These are phyloP conservation scores for Plusia festucae DNA, from an alignment of 2,888 invertebrate genomes.

Conservation along the genomic window DNA sequence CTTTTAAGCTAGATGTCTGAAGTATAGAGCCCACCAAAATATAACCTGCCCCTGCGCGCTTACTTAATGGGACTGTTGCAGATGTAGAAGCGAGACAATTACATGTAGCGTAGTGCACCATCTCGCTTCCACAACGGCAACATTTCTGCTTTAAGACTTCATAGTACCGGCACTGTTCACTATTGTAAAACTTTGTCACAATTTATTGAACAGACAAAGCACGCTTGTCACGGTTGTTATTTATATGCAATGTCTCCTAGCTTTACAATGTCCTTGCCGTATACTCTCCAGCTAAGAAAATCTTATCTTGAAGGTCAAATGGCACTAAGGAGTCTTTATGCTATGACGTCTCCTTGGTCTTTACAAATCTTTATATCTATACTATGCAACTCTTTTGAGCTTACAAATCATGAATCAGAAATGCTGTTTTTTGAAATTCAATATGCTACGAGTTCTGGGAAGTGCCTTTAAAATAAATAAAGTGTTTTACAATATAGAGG, in stretches of 20 bases:
- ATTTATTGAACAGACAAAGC: not conserved
- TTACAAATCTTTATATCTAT: not conserved
- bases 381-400: not conserved
- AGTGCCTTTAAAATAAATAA: too few species aligned
- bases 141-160: too few species aligned
- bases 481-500: too few species aligned
- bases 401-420: not conserved
- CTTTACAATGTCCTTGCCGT: not conserved
- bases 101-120: too few species aligned
- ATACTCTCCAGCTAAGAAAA: not conserved
- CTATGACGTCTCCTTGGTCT: not conserved
- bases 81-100: too few species aligned
- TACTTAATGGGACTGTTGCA: too few species aligned
- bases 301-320: conserved; percentile 1
- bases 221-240: not conserved
- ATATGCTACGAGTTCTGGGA: too few species aligned
- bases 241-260: conserved; percentile 2
- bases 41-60: too few species aligned
- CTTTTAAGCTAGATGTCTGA: not conserved
- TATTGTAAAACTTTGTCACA: not conserved
- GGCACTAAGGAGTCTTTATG: conserved; percentile 4
- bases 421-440: too few species aligned
- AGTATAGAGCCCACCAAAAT: not conserved
- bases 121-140: too few species aligned
- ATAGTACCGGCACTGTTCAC: too few species aligned